phyloP scores from a whole-genome alignment of 1,140 invertebrate species.

The Drosophila gunungcola region DNA sequence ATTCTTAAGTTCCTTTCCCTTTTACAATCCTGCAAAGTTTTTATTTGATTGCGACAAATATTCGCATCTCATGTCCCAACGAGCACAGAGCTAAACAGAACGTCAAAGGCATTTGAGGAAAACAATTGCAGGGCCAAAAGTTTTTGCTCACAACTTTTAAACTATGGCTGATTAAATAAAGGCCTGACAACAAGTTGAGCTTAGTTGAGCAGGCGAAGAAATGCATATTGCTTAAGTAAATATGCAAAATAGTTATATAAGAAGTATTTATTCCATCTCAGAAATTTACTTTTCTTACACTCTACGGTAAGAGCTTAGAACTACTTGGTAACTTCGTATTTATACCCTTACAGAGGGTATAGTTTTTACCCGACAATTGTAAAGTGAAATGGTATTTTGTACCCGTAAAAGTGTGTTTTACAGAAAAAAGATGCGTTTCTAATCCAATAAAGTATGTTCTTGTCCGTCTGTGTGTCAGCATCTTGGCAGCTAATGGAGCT shows the following conservation, averaged over 20 bases:
- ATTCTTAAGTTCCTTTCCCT: conserved; percentile 16
- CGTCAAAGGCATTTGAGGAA: conserved; percentile 59
- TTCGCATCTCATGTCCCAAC: conserved; percentile 37
- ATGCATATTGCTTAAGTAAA: conserved; percentile 60
- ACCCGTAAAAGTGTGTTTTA: too few relatives aligned
- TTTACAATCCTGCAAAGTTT: conserved; percentile 64
- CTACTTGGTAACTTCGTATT: conserved; percentile 1
- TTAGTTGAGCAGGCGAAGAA: conserved; percentile 11
- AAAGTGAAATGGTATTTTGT: too few relatives aligned
- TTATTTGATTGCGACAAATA: conserved; percentile 80
- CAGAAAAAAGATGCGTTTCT: too few relatives aligned
- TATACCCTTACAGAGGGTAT: background rate
- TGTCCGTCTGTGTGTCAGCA: too few relatives aligned
- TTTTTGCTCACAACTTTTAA: conserved; percentile 55
- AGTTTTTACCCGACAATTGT: too few relatives aligned
- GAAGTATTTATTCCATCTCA: conserved; percentile 43
- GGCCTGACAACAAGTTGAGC: conserved; percentile 44
- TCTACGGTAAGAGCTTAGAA: conserved; percentile 19
- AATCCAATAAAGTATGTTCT: too few relatives aligned
- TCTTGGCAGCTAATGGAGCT: too few relatives aligned
- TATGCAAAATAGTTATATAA: conserved; percentile 56
- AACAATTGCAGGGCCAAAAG: conserved; percentile 61
- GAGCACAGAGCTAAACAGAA: conserved; percentile 51
- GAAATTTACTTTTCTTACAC: conserved; percentile 22
- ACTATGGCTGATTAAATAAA: conserved; percentile 81